Conservation (phyloP, 2,113 vertebrate species). For the Pteropus alecto region DNA sequence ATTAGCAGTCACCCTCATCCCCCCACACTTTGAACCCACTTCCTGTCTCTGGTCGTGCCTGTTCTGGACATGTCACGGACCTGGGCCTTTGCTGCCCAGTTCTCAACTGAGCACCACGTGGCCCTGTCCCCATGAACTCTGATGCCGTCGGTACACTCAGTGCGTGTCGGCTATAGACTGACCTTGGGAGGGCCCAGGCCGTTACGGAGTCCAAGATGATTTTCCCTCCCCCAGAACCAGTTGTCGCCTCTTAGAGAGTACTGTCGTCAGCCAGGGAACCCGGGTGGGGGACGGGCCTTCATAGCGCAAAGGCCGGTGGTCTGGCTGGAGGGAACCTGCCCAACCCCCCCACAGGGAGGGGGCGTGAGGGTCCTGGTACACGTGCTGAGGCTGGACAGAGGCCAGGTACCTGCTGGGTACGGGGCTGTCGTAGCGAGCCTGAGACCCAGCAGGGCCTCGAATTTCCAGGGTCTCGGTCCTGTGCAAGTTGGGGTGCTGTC, state of each 20-base stretch:
- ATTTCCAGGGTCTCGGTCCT: not conserved
- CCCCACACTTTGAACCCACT: not conserved
- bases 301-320: not conserved
- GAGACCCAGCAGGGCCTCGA: not conserved
- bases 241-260: not conserved
- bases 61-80: too few relatives aligned
- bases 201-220: too few relatives aligned
- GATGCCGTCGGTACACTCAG: rapidly evolving
- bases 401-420: not conserved
- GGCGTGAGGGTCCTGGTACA: rapidly evolving
- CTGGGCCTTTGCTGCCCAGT: too few relatives aligned
- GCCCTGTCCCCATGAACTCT: too few relatives aligned
- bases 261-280: rapidly evolving
- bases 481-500: not conserved
- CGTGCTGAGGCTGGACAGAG: not conserved
- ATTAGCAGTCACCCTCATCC: not conserved
- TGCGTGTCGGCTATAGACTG: rapidly evolving
- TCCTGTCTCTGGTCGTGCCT: not conserved
- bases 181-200: not conserved
- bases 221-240: not conserved
- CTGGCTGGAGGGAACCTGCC: not conserved
- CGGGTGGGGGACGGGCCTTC: not conserved
- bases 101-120: rapidly evolving
- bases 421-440: not conserved
- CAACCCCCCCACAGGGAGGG: rapidly evolving